phyloP scores from a whole-genome alignment of 2,888 invertebrate species.

The Cataglyphis livida region DNA sequence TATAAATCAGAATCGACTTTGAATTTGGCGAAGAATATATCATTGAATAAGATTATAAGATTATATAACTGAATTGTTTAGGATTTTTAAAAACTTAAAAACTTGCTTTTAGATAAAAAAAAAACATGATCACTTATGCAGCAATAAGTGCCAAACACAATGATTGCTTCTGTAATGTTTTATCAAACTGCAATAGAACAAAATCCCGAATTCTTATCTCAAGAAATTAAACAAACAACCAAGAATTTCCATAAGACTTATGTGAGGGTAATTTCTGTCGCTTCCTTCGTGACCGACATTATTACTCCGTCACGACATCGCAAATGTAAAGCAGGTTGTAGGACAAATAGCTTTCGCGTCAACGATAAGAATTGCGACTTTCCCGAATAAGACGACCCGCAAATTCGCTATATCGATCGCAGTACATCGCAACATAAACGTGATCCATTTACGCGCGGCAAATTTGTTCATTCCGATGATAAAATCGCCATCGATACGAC shows the following conservation, averaged over 20 bases:
- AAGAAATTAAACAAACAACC: slow-evolving; percentile 44
- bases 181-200: slow-evolving; percentile 8
- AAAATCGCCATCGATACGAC: slow-evolving; percentile 29
- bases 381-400: slow-evolving; percentile 49
- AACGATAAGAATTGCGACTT: slow-evolving; percentile 57
- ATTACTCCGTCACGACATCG: slow-evolving; percentile 66
- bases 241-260: slow-evolving; percentile 52
- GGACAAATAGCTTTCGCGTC: slow-evolving; percentile 61
- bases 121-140: not conserved
- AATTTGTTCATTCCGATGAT: slow-evolving; percentile 32
- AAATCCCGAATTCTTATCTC: slow-evolving; percentile 3
- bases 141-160: not conserved
- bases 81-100: not conserved
- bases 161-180: not conserved
- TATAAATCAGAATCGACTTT: not conserved
- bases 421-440: not conserved
- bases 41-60: not conserved
- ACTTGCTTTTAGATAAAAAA: not conserved
- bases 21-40: not conserved
- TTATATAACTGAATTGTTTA: not conserved
- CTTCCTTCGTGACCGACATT: slow-evolving; percentile 65
- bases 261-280: slow-evolving; percentile 61
- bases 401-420: slow-evolving; percentile 53
- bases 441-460: slow-evolving; percentile 42
- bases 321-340: slow-evolving; percentile 59